Conservation (phyloP, 2,797 vertebrate genomes). For the Lithobates sylvaticus region DNA sequence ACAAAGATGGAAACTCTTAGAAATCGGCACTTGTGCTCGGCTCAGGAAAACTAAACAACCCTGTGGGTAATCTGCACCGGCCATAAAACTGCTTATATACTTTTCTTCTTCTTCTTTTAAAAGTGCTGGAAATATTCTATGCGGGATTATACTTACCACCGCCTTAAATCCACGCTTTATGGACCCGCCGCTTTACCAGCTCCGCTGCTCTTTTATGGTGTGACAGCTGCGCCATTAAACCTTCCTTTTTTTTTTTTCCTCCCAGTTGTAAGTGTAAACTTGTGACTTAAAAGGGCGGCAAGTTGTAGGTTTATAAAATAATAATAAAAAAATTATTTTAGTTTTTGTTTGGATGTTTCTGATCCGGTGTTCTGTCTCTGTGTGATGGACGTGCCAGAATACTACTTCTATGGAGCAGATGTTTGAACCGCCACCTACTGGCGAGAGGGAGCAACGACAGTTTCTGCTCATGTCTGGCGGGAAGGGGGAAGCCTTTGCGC, state of each 20-base stretch:
- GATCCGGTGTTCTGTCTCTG: no score
- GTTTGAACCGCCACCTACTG: no score
- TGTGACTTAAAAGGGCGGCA: conserved; percentile 1
- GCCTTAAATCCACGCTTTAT: conserved; percentile 51
- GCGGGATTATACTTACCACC: conserved; percentile 17
- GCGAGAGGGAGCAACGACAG: no score
- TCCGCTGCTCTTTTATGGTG: conserved; percentile 56
- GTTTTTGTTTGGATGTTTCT: not conserved
- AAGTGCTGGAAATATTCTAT: conserved; percentile 14
- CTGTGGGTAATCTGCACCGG: not conserved
- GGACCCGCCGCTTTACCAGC: conserved; percentile 45
- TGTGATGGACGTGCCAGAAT: no score
- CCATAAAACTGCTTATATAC: not conserved
- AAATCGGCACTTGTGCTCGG: not conserved
- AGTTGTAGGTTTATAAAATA: not conserved
- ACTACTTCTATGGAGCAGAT: no score
- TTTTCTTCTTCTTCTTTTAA: not conserved
- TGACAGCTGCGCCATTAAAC: conserved; percentile 47
- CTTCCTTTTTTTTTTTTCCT: not conserved
- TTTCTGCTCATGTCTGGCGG: no score
- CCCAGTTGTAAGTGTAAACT: conserved; percentile 30
- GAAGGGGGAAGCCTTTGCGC: no score
- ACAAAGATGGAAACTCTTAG: conserved; percentile 40
- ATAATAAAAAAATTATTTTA: not conserved
- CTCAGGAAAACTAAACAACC: not conserved